Evolutionary conservation across 1,140 invertebrate species (phyloP), one percentile per base, ranked within the genome.

Genomic region (Adoxophyes honmai): DNA sequence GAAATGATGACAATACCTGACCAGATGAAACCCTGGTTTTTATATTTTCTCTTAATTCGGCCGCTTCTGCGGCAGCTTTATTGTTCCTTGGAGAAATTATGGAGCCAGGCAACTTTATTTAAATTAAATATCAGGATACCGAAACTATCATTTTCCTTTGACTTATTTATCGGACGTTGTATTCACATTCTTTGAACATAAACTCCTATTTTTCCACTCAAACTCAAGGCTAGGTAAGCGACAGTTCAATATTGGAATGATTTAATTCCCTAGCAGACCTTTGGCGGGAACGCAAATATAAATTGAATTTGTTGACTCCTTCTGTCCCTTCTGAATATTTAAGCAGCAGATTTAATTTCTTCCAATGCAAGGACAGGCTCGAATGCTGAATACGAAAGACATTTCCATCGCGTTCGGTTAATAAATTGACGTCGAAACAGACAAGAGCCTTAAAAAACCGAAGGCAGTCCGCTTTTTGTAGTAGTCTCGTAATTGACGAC

Each of bases 221-320:
- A 51, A 55, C 60, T 51, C 16, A 48, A 52, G 38, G 55, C 34
- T 34, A 51, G 36, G 57, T 59, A 21, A 15, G 61, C 34, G 58
- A 55, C 52, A 56, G 15, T 60, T 55, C 58, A 63, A 60, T 60
- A 37, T 57, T 54, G 33, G 38, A 64, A 64, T 64, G 55, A 66
- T 64, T 73, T 67, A 65, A 73, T 70, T 73, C 54, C 69, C 60
- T 33, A 33, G 9, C 51, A 37, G 48, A 64, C 68, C 64, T 69
- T 69, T 59, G 48, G 56, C 37, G 48, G 55, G 55, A 59, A 56
- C 55, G 52, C 59, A 68, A 69, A 69, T 63, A 65, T 65, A 70
- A 69, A 70, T 70, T 65, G 42, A 64, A 67, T 73, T 70, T 64
- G 58, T 67, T 62, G 64, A 53, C 52, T 53, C 62, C 53, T 55